These are phyloP conservation scores for Leptoteleia sp. DNA, from an alignment of 1,140 invertebrate species.

Conservation along the genomic window DNA sequence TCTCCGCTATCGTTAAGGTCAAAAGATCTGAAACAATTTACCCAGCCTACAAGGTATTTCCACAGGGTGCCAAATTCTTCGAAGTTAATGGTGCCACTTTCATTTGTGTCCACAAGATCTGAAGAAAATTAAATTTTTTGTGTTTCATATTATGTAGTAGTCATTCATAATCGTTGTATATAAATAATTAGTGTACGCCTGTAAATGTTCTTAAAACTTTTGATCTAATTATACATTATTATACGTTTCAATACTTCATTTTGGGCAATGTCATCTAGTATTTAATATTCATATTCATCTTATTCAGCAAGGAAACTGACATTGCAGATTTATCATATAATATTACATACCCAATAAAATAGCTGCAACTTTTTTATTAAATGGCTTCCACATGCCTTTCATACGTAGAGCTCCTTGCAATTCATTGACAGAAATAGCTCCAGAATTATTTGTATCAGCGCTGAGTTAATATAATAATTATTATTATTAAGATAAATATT, in stretches of 20 bases:
- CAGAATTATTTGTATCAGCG: conserved; percentile 95
- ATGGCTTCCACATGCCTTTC: conserved; percentile 97
- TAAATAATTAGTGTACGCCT: too few species aligned
- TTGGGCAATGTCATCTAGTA: background rate
- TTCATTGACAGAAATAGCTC: conserved; percentile 94
- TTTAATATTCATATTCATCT: background rate
- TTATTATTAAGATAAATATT: too few species aligned
- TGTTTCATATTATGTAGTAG: too few species aligned
- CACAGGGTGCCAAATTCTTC: conserved; percentile 97
- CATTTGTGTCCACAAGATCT: conserved; percentile 89
- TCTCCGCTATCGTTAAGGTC: conserved; percentile 97
- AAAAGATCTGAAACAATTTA: conserved; percentile 96
- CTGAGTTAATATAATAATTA: too few species aligned
- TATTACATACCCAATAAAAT: conserved; percentile 98
- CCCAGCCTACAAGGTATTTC: conserved; percentile 99
- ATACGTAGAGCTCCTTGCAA: conserved; percentile 94
- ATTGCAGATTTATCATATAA: conserved; percentile 63
- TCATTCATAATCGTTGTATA: too few species aligned
- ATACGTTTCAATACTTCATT: background rate
- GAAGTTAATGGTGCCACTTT: conserved; percentile 94
- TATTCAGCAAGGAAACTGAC: conserved; percentile 28
- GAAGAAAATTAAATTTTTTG: background rate
- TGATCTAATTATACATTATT: background rate
- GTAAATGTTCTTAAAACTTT: background rate
- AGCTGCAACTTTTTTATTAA: conserved; percentile 97